These are phyloP conservation scores for Calidris pugnax DNA, from an alignment of 2,113 vertebrate genomes.

Conservation along the genomic window DNA sequence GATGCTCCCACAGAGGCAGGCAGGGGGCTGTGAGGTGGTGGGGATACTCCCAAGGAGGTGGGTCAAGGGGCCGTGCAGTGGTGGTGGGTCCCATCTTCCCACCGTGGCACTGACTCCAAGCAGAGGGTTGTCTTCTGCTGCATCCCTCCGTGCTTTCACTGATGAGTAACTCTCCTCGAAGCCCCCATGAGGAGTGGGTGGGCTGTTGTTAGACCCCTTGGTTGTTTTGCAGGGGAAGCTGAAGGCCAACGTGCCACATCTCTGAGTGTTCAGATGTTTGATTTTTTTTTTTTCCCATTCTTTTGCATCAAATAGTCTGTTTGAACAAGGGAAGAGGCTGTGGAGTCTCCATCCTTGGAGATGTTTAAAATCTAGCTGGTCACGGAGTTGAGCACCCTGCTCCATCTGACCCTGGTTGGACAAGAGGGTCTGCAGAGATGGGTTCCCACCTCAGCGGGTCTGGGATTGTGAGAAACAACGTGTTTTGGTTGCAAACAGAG, in stretches of 20 bases:
- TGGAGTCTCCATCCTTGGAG: neutral
- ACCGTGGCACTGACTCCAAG: rapidly evolving
- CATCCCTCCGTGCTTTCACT: neutral
- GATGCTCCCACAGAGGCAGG: neutral
- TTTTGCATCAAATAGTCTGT: neutral
- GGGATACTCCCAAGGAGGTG: neutral
- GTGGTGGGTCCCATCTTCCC: neutral
- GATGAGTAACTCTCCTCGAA: neutral
- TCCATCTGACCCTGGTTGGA: neutral
- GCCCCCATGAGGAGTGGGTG: neutral
- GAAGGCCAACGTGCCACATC: rapidly evolving
- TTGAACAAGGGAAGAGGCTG: neutral
- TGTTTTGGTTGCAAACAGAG: rapidly evolving
- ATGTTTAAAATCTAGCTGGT: neutral
- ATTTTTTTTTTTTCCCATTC: rapidly evolving
- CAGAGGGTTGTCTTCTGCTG: neutral
- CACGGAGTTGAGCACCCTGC: rapidly evolving
- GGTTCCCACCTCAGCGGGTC: neutral
- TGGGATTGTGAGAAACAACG: neutral
- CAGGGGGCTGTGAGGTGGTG: no score
- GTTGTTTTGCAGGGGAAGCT: neutral
- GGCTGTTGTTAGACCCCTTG: no score
- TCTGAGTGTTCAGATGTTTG: neutral
- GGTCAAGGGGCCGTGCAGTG: neutral
- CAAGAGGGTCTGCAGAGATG: neutral